Conservation (phyloP, 2,113 vertebrate genomes). For the Manacus vitellinus region DNA sequence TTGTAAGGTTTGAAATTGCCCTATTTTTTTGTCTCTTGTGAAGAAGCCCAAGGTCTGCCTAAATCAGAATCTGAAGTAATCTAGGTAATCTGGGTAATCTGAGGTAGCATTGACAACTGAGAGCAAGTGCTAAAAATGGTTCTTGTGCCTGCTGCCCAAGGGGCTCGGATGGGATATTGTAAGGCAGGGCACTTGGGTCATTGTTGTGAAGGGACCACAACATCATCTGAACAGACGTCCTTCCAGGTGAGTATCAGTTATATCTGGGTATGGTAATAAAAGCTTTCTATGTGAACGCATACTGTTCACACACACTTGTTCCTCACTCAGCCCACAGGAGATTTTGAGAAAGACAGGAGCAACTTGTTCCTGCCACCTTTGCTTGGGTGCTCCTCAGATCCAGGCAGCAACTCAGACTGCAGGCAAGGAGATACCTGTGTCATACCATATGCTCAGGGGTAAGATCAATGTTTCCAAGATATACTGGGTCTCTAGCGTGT, state of each 20-base stretch:
- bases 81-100: not conserved
- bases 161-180: not conserved
- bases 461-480: not conserved
- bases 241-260: not conserved
- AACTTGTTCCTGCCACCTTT: not conserved
- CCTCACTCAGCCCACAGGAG: not conserved
- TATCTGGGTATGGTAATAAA: not conserved
- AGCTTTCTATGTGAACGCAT: not conserved
- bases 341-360: not conserved
- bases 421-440: not conserved
- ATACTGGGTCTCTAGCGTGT: rapidly evolving
- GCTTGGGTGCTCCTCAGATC: not conserved
- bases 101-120: not conserved
- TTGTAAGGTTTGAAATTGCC: not conserved
- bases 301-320: not conserved
- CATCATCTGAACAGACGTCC: not conserved
- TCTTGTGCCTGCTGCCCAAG: not conserved
- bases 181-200: not conserved
- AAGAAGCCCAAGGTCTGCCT: not conserved
- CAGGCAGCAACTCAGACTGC: not conserved
- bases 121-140: not conserved
- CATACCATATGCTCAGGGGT: not conserved
- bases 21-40: not conserved
- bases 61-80: not conserved
- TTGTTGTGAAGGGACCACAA: not conserved